Evolutionary conservation across 2,797 vertebrate species (phyloP).

Genomic region (Cyprinodon diabolis): DNA sequence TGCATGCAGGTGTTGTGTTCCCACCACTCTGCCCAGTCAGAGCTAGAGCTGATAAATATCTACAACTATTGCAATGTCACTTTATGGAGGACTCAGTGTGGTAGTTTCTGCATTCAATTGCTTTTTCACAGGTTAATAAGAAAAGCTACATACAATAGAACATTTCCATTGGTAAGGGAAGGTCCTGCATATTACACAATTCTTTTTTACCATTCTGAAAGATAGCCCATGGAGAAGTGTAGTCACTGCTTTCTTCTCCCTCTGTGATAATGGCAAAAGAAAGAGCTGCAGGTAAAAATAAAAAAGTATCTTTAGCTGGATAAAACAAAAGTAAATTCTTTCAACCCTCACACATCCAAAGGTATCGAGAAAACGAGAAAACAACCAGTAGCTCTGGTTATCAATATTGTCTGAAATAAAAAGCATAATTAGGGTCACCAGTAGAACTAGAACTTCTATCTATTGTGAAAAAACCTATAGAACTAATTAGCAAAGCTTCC

Average conservation of each 20-base stretch:
- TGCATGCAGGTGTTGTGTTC: neutral
- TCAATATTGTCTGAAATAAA: neutral
- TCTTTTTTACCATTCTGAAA: constrained; percentile 1
- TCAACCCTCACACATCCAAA: neutral
- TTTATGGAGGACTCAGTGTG: neutral
- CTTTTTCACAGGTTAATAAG: constrained; percentile 1
- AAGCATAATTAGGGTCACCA: neutral
- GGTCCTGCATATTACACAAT: neutral
- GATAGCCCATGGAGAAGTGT: neutral
- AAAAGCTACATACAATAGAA: constrained; percentile 10
- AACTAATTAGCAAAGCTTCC: neutral
- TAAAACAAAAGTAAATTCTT: neutral
- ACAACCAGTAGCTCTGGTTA: neutral
- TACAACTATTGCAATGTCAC: neutral
- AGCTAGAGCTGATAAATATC: constrained; percentile 7
- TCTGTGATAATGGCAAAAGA: neutral
- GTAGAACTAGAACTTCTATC: neutral
- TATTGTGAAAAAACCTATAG: no score
- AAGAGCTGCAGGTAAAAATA: neutral
- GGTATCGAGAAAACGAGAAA: neutral
- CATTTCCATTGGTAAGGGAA: constrained; percentile 1
- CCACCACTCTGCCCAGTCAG: neutral
- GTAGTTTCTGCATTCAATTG: neutral
- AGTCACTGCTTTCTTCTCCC: neutral
- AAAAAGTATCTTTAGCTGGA: neutral